These are phyloP conservation scores for Pogonus chalceus DNA, from an alignment of 1,140 invertebrate species.

Conservation along the genomic window DNA sequence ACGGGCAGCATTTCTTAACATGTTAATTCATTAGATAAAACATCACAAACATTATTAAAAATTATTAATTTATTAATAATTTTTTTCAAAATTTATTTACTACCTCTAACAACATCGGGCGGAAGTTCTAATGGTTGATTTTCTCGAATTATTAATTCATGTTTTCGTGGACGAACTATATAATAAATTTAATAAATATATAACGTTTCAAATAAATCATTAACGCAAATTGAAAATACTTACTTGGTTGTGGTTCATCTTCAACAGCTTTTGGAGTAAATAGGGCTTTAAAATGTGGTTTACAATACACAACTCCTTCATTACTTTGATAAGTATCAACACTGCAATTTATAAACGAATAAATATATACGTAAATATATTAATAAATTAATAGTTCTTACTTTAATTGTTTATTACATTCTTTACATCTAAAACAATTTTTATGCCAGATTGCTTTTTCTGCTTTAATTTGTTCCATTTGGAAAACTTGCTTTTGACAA, in stretches of 20 bases:
- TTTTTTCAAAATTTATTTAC: too few species aligned
- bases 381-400: conserved; percentile 37
- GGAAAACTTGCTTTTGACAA: conserved; percentile 82
- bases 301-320: conserved; percentile 80
- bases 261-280: conserved; percentile 86
- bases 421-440: conserved; percentile 80
- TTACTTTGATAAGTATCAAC: conserved; percentile 85
- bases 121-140: conserved; percentile 80
- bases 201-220: conserved; percentile 9
- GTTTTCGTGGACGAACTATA: conserved; percentile 48
- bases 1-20: too few species aligned
- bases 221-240: conserved; percentile 28
- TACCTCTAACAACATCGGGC: conserved; percentile 83
- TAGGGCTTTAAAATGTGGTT: conserved; percentile 84
- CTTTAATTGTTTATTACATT: conserved; percentile 83
- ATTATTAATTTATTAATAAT: too few species aligned
- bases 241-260: conserved; percentile 56
- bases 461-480: conserved; percentile 88
- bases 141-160: conserved; percentile 85
- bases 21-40: too few species aligned
- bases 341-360: conserved; percentile 40
- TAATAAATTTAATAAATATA: conserved; percentile 4
- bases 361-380: conserved; percentile 2
- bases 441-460: conserved; percentile 82
- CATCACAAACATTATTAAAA: too few species aligned